Evolutionary conservation across 2,113 vertebrate genomes (phyloP).

Genomic region (Anoplopoma fimbria): DNA sequence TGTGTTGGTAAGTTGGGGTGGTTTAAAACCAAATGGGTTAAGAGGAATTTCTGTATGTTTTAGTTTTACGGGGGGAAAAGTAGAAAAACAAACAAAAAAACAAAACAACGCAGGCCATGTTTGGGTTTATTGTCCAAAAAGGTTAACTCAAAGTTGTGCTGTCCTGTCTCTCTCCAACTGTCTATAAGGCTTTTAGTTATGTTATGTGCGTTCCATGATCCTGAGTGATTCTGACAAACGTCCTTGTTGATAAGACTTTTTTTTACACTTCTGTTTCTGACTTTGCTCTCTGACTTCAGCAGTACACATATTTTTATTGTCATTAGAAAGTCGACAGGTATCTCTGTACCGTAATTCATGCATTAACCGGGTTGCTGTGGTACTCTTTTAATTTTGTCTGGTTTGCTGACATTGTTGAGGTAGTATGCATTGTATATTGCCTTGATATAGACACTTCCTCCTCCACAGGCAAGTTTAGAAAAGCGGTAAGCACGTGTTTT

Average conservation of each 20-base stretch:
- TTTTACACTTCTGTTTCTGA: constrained; percentile 56
- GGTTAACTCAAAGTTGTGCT: constrained; percentile 76
- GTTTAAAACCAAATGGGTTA: constrained; percentile 82
- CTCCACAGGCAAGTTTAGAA: constrained; percentile 86
- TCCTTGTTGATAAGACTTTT: constrained; percentile 50
- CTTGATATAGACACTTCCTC: constrained; percentile 85
- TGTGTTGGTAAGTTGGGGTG: constrained; percentile 99
- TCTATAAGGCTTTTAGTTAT: constrained; percentile 73
- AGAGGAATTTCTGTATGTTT: constrained; percentile 61
- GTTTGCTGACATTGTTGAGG: constrained; percentile 73
- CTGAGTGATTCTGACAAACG: constrained; percentile 60
- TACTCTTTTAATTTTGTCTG: constrained; percentile 52
- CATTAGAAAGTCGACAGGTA: constrained; percentile 53
- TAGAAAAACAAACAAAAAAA: constrained; percentile 8
- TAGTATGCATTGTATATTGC: constrained; percentile 79
- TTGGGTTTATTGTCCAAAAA: constrained; percentile 59
- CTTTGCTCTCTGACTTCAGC: constrained; percentile 62
- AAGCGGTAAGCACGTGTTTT: constrained; percentile 84
- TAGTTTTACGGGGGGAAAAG: constrained; percentile 22
- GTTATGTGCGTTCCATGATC: constrained; percentile 48
- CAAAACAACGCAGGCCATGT: constrained; percentile 31
- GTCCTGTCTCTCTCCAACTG: constrained; percentile 84
- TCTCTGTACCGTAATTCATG: constrained; percentile 56
- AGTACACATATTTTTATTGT: constrained; percentile 58
- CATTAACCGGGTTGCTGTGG: constrained; percentile 75